phyloP scores from a whole-genome alignment of 2,888 invertebrate species.

The Tipula vernalis region DNA sequence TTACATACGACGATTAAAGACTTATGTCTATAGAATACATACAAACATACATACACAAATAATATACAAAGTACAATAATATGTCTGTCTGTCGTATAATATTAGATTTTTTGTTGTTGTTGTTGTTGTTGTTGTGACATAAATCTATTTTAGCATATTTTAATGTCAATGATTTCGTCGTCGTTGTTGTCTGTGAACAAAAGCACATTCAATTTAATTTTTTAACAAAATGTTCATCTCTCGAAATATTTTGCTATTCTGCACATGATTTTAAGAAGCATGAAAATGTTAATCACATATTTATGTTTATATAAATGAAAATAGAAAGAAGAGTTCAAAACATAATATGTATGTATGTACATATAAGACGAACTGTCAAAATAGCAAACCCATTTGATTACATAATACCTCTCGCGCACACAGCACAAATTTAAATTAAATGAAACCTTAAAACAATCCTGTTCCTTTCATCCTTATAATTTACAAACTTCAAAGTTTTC shows the following conservation, averaged over 20 bases:
- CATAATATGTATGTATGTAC: too few relatives aligned
- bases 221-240: background rate
- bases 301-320: background rate
- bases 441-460: background rate
- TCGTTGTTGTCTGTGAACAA: background rate
- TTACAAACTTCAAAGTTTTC: background rate
- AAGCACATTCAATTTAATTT: constrained; percentile 1
- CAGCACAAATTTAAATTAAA: background rate
- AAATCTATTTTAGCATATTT: background rate
- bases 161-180: background rate
- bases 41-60: too few relatives aligned
- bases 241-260: background rate
- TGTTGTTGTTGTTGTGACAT: background rate
- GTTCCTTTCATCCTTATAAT: background rate
- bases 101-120: background rate
- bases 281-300: background rate
- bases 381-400: background rate
- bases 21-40: background rate
- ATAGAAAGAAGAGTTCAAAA: background rate
- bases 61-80: background rate
- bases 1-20: background rate
- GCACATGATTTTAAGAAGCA: background rate
- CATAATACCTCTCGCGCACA: background rate
- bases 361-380: background rate
- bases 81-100: background rate